Evolutionary conservation across 2,888 invertebrate species (phyloP).

Genomic region (Auanema sp.): DNA sequence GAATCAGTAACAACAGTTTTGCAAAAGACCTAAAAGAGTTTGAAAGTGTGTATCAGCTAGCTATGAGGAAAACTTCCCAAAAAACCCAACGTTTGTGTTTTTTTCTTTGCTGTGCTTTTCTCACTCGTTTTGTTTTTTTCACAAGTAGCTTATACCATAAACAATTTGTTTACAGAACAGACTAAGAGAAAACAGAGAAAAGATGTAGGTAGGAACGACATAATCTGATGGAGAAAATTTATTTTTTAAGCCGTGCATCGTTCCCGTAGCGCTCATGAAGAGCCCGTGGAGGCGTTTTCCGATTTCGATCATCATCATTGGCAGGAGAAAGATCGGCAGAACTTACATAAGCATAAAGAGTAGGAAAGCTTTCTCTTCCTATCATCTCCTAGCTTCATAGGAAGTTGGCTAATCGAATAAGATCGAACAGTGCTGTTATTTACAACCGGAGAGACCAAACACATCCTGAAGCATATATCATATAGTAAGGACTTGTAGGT

Average conservation of each 20-base stretch:
- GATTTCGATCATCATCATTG: conserved; percentile 43
- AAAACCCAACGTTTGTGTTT: too few relatives aligned
- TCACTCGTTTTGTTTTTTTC: conserved; percentile 7
- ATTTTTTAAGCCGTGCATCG: conserved; percentile 7
- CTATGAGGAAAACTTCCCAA: too few relatives aligned
- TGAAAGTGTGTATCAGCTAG: too few relatives aligned
- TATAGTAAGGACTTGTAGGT: conserved; percentile 39
- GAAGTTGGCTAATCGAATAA: conserved; percentile 24
- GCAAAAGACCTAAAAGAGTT: too few relatives aligned
- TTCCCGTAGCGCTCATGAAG: conserved; percentile 10
- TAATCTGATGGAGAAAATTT: conserved; percentile 2
- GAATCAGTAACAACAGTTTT: too few relatives aligned
- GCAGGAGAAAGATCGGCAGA: conserved; percentile 34
- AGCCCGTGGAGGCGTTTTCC: conserved; percentile 3
- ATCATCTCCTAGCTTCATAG: conserved; percentile 18
- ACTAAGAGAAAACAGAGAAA: conserved; percentile 1
- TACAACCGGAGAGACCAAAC: conserved; percentile 55
- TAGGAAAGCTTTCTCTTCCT: conserved; percentile 12
- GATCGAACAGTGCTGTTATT: conserved; percentile 45
- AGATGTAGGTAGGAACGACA: neutral
- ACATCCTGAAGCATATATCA: conserved; percentile 53
- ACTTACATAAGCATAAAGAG: conserved; percentile 46
- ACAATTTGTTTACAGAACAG: conserved; percentile 16
- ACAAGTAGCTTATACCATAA: conserved; percentile 10
- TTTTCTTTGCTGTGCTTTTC: neutral